These are phyloP conservation scores for Calameuta pallipes DNA, from an alignment of 2,888 invertebrate species.

Conservation along the genomic window DNA sequence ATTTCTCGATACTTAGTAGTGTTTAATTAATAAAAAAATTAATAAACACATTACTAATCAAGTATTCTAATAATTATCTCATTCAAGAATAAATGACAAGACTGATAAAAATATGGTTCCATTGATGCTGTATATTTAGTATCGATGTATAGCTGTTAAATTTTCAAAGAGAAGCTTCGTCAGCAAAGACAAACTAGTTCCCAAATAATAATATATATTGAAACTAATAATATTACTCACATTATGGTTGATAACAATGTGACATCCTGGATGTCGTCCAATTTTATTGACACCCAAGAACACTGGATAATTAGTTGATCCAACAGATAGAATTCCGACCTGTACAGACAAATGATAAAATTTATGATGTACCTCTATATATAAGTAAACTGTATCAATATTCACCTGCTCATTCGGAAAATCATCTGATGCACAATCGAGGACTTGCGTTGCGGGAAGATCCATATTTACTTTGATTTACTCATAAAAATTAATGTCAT, in stretches of 20 bases:
- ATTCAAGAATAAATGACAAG: neutral
- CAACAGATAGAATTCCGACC: slow-evolving; percentile 35
- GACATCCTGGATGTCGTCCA: slow-evolving; percentile 35
- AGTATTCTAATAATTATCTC: neutral
- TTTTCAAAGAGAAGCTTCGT: neutral
- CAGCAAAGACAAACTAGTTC: neutral
- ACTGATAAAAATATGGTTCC: neutral
- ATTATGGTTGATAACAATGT: slow-evolving; percentile 29
- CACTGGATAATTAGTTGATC: slow-evolving; percentile 25
- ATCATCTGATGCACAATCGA: neutral
- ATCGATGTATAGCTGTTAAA: neutral
- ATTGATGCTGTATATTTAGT: neutral
- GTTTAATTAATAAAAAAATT: neutral
- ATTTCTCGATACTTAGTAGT: neutral
- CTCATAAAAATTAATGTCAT: neutral
- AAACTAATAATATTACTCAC: slow-evolving; percentile 30
- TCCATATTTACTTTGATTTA: neutral
- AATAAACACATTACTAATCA: neutral
- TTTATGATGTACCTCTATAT: neutral
- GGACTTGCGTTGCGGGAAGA: neutral
- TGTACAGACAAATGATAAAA: slow-evolving; percentile 9
- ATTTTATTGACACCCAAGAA: slow-evolving; percentile 38
- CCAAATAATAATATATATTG: neutral
- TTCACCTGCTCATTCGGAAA: neutral
- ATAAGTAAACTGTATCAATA: neutral